Evolutionary conservation across 2,888 invertebrate genomes (phyloP), one percentile per base, ranked within the genome.

Genomic region (Macrosiphum euphorbiae): DNA sequence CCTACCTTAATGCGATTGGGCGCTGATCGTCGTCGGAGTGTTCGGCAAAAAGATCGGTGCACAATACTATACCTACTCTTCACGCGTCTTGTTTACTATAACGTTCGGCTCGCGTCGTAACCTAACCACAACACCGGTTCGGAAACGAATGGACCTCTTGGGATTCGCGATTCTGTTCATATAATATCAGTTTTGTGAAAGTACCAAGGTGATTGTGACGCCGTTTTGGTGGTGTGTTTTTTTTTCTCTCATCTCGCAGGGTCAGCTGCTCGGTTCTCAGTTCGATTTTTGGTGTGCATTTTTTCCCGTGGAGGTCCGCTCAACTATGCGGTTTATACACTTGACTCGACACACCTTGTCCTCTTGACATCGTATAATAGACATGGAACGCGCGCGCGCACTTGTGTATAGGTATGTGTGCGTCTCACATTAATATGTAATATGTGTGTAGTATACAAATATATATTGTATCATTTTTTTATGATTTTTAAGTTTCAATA

Each of bases 161-260:
- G 90, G 94, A 90, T 94, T 90, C 86, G 94, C 94, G 94, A 94
- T 94, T 90, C 90, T 90, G 90, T 35, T 94, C 90, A 94, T 94
- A 94, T 94, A 94, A 94, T 94, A 94, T 67, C 86, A 87, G 86
- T 94, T 94, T 94, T 94, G 94, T 94, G 94, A 94, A 94, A 94
- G 94, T 94, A 94, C 86, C 94, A 94, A 94, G 94, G 94, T 94
- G 90, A 94, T 85, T 90, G 90, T 67, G 61, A 61, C 90, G 90
- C 61, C 90, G 61, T 94, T 90, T 90, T 90, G 86, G 94, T 90
- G 85, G 90, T 94, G 94, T 85, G n/a, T 93, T 86, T 94, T 93
- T 41, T 93, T 92, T 90, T 58, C 58, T 94, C 94, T 86, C 90
- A 67, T 94, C 94, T 94, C 47, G 94, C 94, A 94, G 94, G 94